Conservation (phyloP, 23 tunicate species). For the Oikopleura albicans region DNA sequence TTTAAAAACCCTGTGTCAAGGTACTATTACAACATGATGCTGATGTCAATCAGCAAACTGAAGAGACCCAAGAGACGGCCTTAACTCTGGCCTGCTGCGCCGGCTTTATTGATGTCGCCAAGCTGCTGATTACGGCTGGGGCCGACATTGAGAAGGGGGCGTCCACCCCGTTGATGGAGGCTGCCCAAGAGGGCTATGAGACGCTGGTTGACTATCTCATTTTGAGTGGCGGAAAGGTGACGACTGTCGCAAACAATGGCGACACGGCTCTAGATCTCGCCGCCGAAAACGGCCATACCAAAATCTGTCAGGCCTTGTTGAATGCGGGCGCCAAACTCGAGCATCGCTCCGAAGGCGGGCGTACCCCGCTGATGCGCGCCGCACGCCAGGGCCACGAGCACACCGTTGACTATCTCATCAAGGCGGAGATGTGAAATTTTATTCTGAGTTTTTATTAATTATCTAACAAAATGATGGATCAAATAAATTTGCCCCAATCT, state of each 20-base stretch:
- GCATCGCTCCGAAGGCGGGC: slow-evolving; percentile 79
- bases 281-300: slow-evolving; percentile 81
- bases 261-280: slow-evolving; percentile 85
- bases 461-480: too few species aligned
- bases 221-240: slow-evolving; percentile 49
- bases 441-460: too few species aligned
- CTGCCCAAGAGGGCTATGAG: slow-evolving; percentile 83
- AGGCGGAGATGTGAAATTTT: too few species aligned
- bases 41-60: slow-evolving; percentile 59
- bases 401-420: slow-evolving; percentile 29
- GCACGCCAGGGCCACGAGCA: slow-evolving; percentile 68
- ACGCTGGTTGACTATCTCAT: slow-evolving; percentile 48
- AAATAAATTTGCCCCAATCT: too few species aligned
- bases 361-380: slow-evolving; percentile 98
- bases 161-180: slow-evolving; percentile 92
- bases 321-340: slow-evolving; percentile 62
- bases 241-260: slow-evolving; percentile 59
- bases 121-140: slow-evolving; percentile 45
- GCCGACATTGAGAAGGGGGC: slow-evolving; percentile 77
- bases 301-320: slow-evolving; percentile 46
- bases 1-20: too few species aligned
- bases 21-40: slow-evolving; percentile 54
- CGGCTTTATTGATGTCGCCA: slow-evolving; percentile 60
- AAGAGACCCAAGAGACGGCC: slow-evolving; percentile 92
- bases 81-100: slow-evolving; percentile 80